These are phyloP conservation scores for Manacus vitellinus DNA, from an alignment of 2,113 vertebrate genomes.

Conservation along the genomic window DNA sequence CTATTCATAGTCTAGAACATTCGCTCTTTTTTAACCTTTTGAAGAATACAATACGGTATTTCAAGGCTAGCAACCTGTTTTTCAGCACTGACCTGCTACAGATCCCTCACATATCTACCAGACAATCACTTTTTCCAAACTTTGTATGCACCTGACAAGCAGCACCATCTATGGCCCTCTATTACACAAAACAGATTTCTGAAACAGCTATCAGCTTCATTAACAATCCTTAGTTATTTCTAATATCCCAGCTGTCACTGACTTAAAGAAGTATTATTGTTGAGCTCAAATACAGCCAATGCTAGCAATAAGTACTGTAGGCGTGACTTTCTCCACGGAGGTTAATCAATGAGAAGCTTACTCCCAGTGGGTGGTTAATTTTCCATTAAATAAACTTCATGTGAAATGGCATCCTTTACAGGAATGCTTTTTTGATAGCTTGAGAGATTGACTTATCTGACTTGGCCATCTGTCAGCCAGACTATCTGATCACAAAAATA, in stretches of 20 bases:
- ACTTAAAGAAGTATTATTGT: background rate
- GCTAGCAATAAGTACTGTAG: background rate
- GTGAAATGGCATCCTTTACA: background rate
- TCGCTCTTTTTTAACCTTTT: background rate
- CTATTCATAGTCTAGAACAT: rapidly evolving
- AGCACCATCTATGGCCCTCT: background rate
- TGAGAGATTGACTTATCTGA: background rate
- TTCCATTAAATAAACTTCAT: background rate
- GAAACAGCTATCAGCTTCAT: background rate
- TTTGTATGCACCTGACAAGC: background rate
- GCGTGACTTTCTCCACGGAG: background rate
- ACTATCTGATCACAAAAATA: background rate
- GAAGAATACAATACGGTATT: background rate
- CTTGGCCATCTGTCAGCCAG: background rate
- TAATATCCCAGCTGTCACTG: background rate
- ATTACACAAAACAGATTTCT: background rate
- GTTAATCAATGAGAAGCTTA: background rate
- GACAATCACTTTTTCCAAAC: background rate
- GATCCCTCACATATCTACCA: background rate
- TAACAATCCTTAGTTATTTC: background rate
- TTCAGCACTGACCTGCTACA: background rate
- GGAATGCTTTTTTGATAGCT: background rate
- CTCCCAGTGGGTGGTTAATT: background rate
- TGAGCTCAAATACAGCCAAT: background rate
- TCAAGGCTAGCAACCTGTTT: background rate